Conservation (phyloP, 1,140 invertebrate species). For the Drosophila sucinea region DNA sequence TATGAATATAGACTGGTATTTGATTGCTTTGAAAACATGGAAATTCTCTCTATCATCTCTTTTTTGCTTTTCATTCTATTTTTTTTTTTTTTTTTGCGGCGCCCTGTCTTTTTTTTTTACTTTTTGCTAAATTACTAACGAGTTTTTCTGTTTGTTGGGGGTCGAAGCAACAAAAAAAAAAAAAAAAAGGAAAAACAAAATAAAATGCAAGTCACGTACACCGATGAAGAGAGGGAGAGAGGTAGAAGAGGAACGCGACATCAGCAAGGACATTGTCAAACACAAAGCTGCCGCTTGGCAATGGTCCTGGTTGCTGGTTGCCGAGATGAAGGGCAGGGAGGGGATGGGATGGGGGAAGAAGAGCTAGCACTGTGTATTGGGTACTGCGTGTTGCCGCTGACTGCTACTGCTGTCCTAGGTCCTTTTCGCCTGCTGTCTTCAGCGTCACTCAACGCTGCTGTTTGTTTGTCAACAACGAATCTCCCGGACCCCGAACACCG, state of each 20-base stretch:
- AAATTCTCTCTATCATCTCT: constrained; percentile 9
- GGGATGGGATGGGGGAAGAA: background rate
- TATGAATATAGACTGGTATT: constrained; percentile 72
- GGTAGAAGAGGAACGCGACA: constrained; percentile 49
- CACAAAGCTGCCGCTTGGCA: constrained; percentile 62
- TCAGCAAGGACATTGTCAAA: constrained; percentile 79
- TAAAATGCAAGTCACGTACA: constrained; percentile 78
- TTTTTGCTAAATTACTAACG: constrained; percentile 75
- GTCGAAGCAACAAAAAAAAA: constrained; percentile 11
- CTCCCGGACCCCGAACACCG: constrained; percentile 6
- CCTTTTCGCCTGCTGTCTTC: constrained; percentile 70
- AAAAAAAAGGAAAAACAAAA: constrained; percentile 39
- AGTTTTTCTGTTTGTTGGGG: constrained; percentile 54
- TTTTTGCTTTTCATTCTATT: constrained; percentile 20
- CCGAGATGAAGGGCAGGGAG: background rate
- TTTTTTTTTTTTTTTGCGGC: constrained; percentile 16
- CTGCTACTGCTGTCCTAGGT: constrained; percentile 50
- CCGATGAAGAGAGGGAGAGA: background rate
- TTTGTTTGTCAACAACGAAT: constrained; percentile 74
- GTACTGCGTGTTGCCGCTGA: constrained; percentile 13
- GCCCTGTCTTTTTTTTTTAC: constrained; percentile 18
- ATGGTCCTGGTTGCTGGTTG: background rate
- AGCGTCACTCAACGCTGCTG: constrained; percentile 72
- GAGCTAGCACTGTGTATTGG: background rate
- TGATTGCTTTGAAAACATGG: constrained; percentile 72